Base-by-base conservation (phyloP, 2,888 invertebrate species). In the Tridacna gigas region DNA sequence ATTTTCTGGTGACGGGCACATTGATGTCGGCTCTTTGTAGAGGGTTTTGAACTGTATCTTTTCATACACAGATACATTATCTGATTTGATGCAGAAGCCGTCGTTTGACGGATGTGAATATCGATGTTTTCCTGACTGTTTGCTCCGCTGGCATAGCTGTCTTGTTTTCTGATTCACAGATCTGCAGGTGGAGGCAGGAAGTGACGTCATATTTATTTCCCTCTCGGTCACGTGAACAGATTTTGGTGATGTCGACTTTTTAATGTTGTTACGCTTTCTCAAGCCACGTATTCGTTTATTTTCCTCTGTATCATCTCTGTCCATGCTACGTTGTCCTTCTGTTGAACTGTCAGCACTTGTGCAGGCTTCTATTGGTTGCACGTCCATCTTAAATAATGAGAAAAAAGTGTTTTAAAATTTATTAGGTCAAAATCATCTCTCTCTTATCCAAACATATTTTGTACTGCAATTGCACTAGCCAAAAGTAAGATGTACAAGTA, bases 41-140 rank as follows among this genome's bases (percentile, higher is more conserved):
- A 83, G 26, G 0, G 26, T 74, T 25, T 77, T 69, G 22, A 83
- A 84, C 20, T 66, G 60, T 47, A 86, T 28, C 48, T 77, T 77
- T n/a, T 74, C 81, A 26, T 84, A 83, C 3, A 79, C 69, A 1
- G 79, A 67, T 7, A 69, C 71, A 26, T 83, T 76, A 15, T 75
- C 84, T 18, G 88, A 79, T 76, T 86, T 87, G 0, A 89, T 78
- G 56, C 84, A 84, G 26, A 89, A 89, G 0, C 82, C 87, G 61
- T 84, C 84, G 28, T 84, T 88, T 18, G 84, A 75, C 13, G 71
- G 74, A 22, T 60, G 65, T 48, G 48, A 61, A 20, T 28, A 66
- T 1, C 56, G 12, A 45, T 78, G 79, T 51, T 48, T 81, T 79
- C n/a, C 77, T 15, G 66, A 22, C 7, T 80, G 69, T 11, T 56